Base-by-base conservation (phyloP, 2,888 invertebrate genomes). In the Agrenia bidenticulata region DNA sequence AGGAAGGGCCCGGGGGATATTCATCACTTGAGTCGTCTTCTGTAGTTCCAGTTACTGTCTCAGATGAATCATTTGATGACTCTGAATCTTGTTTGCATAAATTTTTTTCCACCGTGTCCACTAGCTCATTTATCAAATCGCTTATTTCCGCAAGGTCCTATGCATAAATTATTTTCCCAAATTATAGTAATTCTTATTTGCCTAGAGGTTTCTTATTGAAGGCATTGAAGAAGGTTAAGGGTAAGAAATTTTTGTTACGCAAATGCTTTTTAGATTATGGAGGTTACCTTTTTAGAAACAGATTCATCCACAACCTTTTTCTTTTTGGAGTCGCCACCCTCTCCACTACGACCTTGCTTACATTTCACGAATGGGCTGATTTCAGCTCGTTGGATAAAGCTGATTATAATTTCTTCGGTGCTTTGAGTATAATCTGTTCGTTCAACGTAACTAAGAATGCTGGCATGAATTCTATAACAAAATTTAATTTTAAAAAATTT, bases 391-490 rank as follows among this genome's bases (percentile, higher is more conserved):
- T 76, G 73, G 17, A 81, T 63, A 70, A 78, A 80, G 4, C 74
- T 69, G 45, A 78, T 68, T 37, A 80, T 77, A 32, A 78, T 27
- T 37, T 77, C 75, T 49, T 75, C 71, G 0, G 61, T 69, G 19
- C 71, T 71, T 13, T 49, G 9, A 15, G 15, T 5, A 45, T 45
- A 45, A 11, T 89, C 89, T 75, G 88, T 87, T 70, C 87, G 85
- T 77, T 91, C 89, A 32, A 95, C 82, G 79, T 88, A 89, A 81
- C 94, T 95, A 4, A 95, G 82, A 77, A 93, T 89, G n/a, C 90
- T 89, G 0, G 92, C 89, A 79, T 95, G 92, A 62, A 92, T 88
- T 77, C 95, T 84, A 76, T n/a, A n/a, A n/a, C 15, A 53, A 32
- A 13, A 77, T 39, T 57, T 26, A 57, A 50, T 42, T 42, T 7